These are phyloP conservation scores for Callorhinus ursinus DNA, from an alignment of 2,113 vertebrate species.

Conservation along the genomic window DNA sequence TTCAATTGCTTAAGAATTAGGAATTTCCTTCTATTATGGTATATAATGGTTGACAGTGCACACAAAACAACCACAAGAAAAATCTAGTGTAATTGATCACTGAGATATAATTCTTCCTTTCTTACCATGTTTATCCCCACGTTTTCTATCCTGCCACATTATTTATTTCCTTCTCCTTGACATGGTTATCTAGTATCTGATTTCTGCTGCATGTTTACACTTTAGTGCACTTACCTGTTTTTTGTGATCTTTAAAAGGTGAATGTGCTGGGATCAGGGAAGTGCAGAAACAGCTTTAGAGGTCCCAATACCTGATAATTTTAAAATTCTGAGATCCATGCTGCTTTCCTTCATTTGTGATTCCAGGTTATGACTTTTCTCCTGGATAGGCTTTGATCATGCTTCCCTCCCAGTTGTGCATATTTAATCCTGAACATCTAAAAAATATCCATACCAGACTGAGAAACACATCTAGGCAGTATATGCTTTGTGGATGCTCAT, in stretches of 20 bases:
- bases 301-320: not conserved
- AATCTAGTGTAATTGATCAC: not conserved
- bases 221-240: not conserved
- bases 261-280: not conserved
- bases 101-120: not conserved
- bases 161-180: not conserved
- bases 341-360: not conserved
- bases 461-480: not conserved
- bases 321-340: not conserved
- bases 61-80: not conserved
- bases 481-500: not conserved
- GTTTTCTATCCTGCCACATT: not conserved
- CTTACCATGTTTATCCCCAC: not conserved
- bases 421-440: not conserved
- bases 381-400: not conserved
- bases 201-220: not conserved
- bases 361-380: not conserved
- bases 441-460: not conserved
- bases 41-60: not conserved
- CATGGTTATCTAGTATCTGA: not conserved
- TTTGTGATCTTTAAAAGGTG: not conserved
- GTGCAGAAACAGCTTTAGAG: not conserved
- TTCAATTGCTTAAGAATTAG: not conserved
- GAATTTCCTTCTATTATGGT: not conserved
- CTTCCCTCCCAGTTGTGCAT: not conserved